Conservation (phyloP, 2,113 vertebrate genomes). For the Lipophrys pholis region DNA sequence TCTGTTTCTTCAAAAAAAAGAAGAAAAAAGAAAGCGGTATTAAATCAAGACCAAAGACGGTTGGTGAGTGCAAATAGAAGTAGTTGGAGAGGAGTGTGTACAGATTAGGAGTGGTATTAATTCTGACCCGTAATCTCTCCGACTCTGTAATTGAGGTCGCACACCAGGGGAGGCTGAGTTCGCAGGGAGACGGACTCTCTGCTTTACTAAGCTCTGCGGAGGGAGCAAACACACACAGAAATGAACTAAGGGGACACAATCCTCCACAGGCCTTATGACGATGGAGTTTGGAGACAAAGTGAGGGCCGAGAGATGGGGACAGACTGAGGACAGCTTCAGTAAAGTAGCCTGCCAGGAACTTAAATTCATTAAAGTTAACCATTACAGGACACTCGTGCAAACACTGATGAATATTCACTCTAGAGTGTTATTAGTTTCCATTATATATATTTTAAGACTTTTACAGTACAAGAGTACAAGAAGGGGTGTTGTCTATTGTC, state of each 20-base stretch:
- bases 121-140: conserved; percentile 78
- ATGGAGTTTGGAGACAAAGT: conserved; percentile 43
- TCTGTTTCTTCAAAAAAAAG: conserved; percentile 36
- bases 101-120: conserved; percentile 79
- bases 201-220: conserved; percentile 62
- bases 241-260: conserved; percentile 50
- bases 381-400: no score
- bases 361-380: not conserved
- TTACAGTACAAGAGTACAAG: no score
- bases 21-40: no score
- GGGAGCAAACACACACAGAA: conserved; percentile 55
- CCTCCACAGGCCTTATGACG: conserved; percentile 35
- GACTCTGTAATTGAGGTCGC: conserved; percentile 81
- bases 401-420: no score
- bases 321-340: conserved; percentile 21
- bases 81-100: conserved; percentile 54
- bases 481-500: no score
- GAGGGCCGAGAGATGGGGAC: conserved; percentile 22
- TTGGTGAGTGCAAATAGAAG: conserved; percentile 43
- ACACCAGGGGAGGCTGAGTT: conserved; percentile 70
- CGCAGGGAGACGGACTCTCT: conserved; percentile 59
- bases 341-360: conserved; percentile 1
- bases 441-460: no score
- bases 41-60: not conserved
- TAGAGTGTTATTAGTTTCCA: no score